A percentile compares a stretch with the other conserved stretches of the same genome.
Evolutionary conservation across 1,140 invertebrate species (phyloP).

Genomic region (Mylabris phalerata): DNA sequence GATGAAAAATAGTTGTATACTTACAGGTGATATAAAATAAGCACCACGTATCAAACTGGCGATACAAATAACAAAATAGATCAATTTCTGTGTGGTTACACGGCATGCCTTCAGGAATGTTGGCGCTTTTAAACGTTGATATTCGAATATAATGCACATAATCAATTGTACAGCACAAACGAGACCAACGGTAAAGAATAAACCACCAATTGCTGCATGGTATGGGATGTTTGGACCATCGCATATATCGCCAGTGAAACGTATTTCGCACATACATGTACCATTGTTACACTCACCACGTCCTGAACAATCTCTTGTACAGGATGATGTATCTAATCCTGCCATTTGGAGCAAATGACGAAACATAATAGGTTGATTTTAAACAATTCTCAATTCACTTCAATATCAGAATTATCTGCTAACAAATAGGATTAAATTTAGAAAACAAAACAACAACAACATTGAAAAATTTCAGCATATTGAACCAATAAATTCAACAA

Average conservation of each 20-base stretch:
- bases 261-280: conserved; percentile 84
- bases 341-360: conserved; percentile 39
- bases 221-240: conserved; percentile 56
- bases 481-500: too few relatives aligned
- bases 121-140: conserved; percentile 73
- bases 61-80: conserved; percentile 84
- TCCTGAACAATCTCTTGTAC: conserved; percentile 69
- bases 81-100: conserved; percentile 84
- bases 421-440: too few relatives aligned
- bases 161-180: conserved; percentile 81
- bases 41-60: conserved; percentile 78
- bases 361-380: conserved; percentile 29
- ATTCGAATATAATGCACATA: conserved; percentile 76
- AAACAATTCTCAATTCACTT: background rate
- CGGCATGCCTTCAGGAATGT: conserved; percentile 72
- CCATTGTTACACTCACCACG: conserved; percentile 86
- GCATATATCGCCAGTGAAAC: conserved; percentile 54
- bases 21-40: conserved; percentile 84
- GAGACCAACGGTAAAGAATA: conserved; percentile 79
- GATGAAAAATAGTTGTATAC: conserved; percentile 30
- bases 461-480: too few relatives aligned
- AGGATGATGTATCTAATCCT: conserved; percentile 36
- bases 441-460: too few relatives aligned
- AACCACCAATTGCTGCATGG: conserved; percentile 63
- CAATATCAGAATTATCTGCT: too few relatives aligned